Percentiles rank a stretch among this genome's conserved stretches.
These are phyloP conservation scores for Oscheius onirici DNA, from an alignment of 2,888 invertebrate genomes.

Conservation along the genomic window DNA sequence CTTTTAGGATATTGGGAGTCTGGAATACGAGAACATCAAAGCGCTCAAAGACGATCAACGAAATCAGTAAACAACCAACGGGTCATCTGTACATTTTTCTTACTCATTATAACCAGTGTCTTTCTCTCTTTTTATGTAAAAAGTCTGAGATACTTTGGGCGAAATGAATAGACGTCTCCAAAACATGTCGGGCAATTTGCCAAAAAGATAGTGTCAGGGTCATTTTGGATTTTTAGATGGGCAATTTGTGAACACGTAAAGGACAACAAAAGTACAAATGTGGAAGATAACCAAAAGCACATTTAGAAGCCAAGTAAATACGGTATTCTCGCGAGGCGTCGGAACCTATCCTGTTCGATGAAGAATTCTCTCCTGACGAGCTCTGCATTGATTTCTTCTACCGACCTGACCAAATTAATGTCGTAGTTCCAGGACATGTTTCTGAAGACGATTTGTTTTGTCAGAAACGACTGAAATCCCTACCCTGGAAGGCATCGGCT, in stretches of 20 bases:
- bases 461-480: not conserved
- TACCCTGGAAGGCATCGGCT: conserved; percentile 9
- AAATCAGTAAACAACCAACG: not conserved
- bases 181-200: not conserved
- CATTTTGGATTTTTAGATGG: too few relatives aligned
- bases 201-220: not conserved
- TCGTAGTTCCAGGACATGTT: conserved; percentile 25
- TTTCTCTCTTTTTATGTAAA: not conserved
- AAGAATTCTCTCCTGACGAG: not conserved
- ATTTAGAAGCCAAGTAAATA: not conserved
- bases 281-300: not conserved
- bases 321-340: not conserved
- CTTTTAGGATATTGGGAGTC: conserved; percentile 5
- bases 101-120: not conserved
- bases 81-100: not conserved
- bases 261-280: not conserved
- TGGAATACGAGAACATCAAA: conserved; percentile 13
- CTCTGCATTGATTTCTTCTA: not conserved
- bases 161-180: not conserved
- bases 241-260: too few relatives aligned
- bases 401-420: not conserved
- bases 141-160: not conserved
- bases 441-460: not conserved
- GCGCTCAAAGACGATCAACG: conserved; percentile 1
- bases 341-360: not conserved